Evolutionary conservation across 2,888 invertebrate species (phyloP).

Genomic region (Machimus rusticus): DNA sequence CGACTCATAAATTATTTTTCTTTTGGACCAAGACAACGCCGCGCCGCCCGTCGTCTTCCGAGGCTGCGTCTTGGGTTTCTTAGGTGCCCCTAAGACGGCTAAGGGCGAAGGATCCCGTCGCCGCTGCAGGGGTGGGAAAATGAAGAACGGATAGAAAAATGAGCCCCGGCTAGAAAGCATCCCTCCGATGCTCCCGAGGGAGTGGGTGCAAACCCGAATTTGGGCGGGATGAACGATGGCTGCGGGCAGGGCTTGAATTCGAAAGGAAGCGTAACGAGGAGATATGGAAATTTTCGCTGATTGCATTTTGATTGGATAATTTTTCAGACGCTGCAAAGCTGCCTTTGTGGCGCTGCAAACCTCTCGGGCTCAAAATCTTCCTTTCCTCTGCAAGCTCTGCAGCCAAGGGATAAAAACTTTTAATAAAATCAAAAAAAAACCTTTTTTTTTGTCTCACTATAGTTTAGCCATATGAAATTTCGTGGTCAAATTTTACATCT

Average conservation of each 20-base stretch:
- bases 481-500: neutral
- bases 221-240: neutral
- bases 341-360: neutral
- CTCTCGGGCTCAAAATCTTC: neutral
- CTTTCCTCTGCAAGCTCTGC: neutral
- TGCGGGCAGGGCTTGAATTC: neutral
- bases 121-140: neutral
- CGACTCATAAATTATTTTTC: slow-evolving; percentile 26
- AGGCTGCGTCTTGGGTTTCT: neutral
- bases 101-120: neutral
- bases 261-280: slow-evolving; percentile 38
- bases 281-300: slow-evolving; percentile 45
- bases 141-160: slow-evolving; percentile 1
- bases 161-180: neutral
- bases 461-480: neutral
- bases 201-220: neutral
- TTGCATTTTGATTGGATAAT: slow-evolving; percentile 46
- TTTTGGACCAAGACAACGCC: neutral
- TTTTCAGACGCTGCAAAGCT: neutral
- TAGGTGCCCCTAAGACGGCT: neutral
- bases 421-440: neutral
- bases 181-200: neutral
- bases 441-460: neutral
- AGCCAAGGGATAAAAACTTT: neutral
- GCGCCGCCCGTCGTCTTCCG: neutral